Evolutionary conservation across 1,140 invertebrate genomes (phyloP).

Genomic region (Popillia japonica): DNA sequence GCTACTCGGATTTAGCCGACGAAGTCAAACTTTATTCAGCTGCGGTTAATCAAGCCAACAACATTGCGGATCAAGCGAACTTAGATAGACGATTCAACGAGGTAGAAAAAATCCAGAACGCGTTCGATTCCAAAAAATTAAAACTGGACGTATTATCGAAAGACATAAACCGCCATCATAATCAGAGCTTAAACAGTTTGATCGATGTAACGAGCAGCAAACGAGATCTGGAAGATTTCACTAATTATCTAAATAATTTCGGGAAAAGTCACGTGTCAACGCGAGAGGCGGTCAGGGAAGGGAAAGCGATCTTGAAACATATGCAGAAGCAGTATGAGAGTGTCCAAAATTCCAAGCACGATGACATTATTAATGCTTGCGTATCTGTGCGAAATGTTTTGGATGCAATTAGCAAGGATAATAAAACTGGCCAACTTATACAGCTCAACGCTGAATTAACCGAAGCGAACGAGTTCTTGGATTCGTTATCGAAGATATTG

Average conservation of each 20-base stretch:
- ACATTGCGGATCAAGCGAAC: conserved; percentile 60
- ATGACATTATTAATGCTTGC: conserved; percentile 46
- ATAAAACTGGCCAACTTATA: neutral
- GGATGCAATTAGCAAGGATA: conserved; percentile 26
- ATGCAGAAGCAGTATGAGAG: conserved; percentile 47
- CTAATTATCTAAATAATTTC: conserved; percentile 49
- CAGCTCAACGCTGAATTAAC: neutral
- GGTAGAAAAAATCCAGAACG: conserved; percentile 35
- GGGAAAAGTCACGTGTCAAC: conserved; percentile 51
- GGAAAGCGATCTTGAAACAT: conserved; percentile 46
- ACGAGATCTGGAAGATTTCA: conserved; percentile 44
- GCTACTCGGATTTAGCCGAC: conserved; percentile 43
- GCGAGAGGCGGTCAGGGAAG: conserved; percentile 51
- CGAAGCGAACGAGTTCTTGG: conserved; percentile 18
- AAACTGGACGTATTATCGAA: conserved; percentile 7
- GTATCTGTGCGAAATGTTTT: conserved; percentile 38
- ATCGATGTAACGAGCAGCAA: conserved; percentile 26
- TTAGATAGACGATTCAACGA: conserved; percentile 36
- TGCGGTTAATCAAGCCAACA: conserved; percentile 61
- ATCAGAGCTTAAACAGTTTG: conserved; percentile 5
- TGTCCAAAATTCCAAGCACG: conserved; percentile 34
- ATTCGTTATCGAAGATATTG: conserved; percentile 44
- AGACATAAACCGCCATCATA: conserved; percentile 3
- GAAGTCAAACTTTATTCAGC: conserved; percentile 49
- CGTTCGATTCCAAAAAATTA: conserved; percentile 35